Percentiles rank a stretch among this genome's conserved stretches.
Conservation (phyloP, 2,888 invertebrate genomes). For the Disparrhopalites patrizii region DNA sequence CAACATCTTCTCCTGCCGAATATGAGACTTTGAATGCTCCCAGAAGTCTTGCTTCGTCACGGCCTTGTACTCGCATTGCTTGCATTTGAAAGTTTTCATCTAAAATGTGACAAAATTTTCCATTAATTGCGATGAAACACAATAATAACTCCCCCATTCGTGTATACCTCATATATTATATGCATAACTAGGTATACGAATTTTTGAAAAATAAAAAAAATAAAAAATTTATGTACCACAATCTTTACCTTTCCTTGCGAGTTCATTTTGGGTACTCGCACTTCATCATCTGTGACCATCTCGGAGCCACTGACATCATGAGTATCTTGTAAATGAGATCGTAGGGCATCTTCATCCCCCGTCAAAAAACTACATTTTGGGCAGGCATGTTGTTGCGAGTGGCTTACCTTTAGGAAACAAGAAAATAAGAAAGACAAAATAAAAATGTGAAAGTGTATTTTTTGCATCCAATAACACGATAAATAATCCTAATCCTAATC, state of each 20-base stretch:
- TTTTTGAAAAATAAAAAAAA: too few relatives aligned
- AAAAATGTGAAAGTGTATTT: too few relatives aligned
- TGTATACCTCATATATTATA: too few relatives aligned
- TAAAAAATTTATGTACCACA: too few relatives aligned
- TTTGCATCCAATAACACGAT: too few relatives aligned
- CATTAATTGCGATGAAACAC: too few relatives aligned
- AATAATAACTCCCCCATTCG: too few relatives aligned
- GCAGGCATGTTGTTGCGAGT: constrained; percentile 51
- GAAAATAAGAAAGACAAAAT: too few relatives aligned
- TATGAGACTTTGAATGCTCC: constrained; percentile 84
- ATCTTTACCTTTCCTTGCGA: constrained; percentile 72
- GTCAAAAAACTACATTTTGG: constrained; percentile 57
- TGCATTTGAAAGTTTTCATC: constrained; percentile 81
- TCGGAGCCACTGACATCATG: constrained; percentile 57
- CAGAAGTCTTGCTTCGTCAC: constrained; percentile 88
- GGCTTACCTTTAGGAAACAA: constrained; percentile 46
- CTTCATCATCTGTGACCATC: constrained; percentile 51
- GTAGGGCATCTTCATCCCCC: constrained; percentile 56
- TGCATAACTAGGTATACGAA: too few relatives aligned
- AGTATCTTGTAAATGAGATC: constrained; percentile 55
- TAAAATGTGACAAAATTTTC: constrained; percentile 24
- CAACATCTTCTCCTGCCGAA: constrained; percentile 86
- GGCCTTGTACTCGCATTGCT: constrained; percentile 80
- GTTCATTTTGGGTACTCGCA: constrained; percentile 62
- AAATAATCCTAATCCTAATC: too few relatives aligned